Evolutionary conservation across 2,888 invertebrate species (phyloP).

Genomic region (Drosophila vallismaia): DNA sequence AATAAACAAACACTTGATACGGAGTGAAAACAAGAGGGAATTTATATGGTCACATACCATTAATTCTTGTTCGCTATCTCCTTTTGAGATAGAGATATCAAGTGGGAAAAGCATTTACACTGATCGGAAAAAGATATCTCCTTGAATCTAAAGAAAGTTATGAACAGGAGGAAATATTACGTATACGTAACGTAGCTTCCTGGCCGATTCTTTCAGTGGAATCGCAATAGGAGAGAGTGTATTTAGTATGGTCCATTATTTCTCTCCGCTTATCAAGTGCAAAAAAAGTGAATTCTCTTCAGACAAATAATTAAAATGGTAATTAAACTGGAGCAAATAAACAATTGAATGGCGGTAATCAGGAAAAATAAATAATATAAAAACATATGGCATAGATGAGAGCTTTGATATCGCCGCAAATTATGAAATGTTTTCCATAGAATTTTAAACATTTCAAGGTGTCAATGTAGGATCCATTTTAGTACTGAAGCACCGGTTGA

Average conservation of each 20-base stretch:
- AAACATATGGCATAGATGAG: slow-evolving; percentile 7
- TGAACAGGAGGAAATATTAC: neutral
- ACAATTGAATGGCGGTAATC: slow-evolving; percentile 35
- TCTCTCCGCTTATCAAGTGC: slow-evolving; percentile 21
- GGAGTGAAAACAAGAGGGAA: slow-evolving; percentile 45
- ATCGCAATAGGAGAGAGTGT: neutral
- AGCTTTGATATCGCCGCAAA: slow-evolving; percentile 35
- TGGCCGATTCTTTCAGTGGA: neutral
- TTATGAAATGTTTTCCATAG: too few species aligned
- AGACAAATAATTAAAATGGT: slow-evolving; percentile 28
- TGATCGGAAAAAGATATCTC: neutral
- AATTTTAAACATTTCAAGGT: slow-evolving; percentile 8
- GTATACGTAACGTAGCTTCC: neutral
- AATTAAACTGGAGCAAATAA: slow-evolving; percentile 38
- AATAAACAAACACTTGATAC: slow-evolving; percentile 19
- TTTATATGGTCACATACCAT: slow-evolving; percentile 20
- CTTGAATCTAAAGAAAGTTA: neutral
- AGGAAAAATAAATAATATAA: slow-evolving; percentile 29
- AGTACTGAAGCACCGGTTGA: neutral
- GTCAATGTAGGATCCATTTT: slow-evolving; percentile 14
- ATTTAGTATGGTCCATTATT: slow-evolving; percentile 18
- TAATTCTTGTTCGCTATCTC: slow-evolving; percentile 5
- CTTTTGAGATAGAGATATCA: neutral
- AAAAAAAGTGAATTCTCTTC: slow-evolving; percentile 9
- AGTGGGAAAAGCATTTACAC: neutral